phyloP scores from a whole-genome alignment of 2,797 vertebrate genomes.

The Strix occidentalis region DNA sequence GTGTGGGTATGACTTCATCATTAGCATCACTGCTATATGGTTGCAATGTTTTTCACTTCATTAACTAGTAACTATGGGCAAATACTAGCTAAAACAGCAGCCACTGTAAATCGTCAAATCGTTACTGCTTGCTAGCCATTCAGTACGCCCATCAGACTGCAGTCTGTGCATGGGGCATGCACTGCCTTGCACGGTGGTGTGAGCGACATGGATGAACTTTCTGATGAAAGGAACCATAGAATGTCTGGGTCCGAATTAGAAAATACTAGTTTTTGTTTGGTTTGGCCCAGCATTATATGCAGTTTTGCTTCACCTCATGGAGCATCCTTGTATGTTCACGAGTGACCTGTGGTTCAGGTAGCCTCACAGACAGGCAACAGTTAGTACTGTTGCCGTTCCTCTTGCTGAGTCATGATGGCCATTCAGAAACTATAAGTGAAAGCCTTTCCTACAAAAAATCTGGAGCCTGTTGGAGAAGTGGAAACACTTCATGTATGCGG shows the following conservation, averaged over 20 bases:
- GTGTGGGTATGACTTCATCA: not conserved
- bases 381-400: not conserved
- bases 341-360: not conserved
- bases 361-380: not conserved
- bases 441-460: not conserved
- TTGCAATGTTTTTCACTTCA: not conserved
- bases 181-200: not conserved
- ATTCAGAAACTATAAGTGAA: not conserved
- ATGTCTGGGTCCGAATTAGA: not conserved
- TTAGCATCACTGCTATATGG: not conserved
- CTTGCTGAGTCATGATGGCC: not conserved
- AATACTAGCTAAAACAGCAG: not conserved
- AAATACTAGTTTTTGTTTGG: not conserved
- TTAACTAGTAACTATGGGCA: not conserved
- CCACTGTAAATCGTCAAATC: not conserved
- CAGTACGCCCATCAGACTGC: not conserved
- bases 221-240: not conserved
- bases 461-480: not conserved
- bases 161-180: not conserved
- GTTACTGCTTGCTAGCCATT: not conserved
- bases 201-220: not conserved
- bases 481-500: not conserved
- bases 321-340: rapidly evolving
- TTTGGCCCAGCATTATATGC: not conserved
- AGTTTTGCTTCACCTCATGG: not conserved